Base-by-base conservation (phyloP, 2,113 vertebrate species). In the Dicentrarchus labrax region DNA sequence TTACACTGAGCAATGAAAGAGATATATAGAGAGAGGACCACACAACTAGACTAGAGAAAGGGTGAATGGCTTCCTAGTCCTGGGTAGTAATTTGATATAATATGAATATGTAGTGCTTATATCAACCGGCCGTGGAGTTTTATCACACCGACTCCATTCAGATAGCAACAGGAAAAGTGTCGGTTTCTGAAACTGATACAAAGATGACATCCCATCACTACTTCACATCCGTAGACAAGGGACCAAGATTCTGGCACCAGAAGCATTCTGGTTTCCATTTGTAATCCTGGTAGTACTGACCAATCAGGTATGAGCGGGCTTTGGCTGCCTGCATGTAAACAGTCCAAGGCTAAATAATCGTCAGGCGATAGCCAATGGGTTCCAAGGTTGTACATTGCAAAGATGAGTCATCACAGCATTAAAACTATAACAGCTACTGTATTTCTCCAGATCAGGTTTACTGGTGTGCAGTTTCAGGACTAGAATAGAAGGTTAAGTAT, bases 1-100 rank as follows among this genome's bases (percentile, higher is more conserved):
- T 88, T 82, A 89, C 66, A 38, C 43, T 2, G 19, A 74, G 60
- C 57, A 76, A 78, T 75, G n/a, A 78, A 76, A 81, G 24, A 66
- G 57, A 39, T 5, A 21, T 24, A 45, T 10, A 36, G 30, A 43
- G 56, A 72, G 11, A 30, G 41, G 57, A 61, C 56, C 41, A 3
- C 79, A 68, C 70, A 62, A 4, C 57, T 13, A 43, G 61, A 67
- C 21, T 4, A n/a, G 47, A 72, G 36, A 43, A 41, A 70, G 72
- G 72, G 54, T 66, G 43, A 89, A 54, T 57, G 16, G 43, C 53
- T 78, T 71, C 19, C 30, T 64, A 36, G 15, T 75, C 45, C 39
- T 21, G 64, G 43, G 16, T 22, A 50, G 43, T 36, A 38, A 81
- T 68, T 57, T 54, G 6, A 82, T 84, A 17, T 17, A 6, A 7